Conservation (phyloP, 2,797 vertebrate species). For the Pristis pectinata region DNA sequence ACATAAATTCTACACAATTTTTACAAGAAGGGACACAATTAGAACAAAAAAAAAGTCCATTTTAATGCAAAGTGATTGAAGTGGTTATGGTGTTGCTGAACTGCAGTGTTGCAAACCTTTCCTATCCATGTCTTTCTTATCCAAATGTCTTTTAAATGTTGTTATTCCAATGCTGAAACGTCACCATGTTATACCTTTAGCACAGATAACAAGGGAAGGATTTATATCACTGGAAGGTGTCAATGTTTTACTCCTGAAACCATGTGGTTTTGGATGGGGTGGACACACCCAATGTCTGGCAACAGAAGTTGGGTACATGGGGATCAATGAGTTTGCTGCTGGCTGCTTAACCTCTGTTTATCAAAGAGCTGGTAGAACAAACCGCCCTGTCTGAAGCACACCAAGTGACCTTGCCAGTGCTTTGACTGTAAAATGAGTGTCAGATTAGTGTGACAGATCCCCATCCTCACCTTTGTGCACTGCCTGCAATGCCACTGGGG, state of each 20-base stretch:
- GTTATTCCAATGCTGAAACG: too few relatives aligned
- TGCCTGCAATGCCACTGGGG: neutral
- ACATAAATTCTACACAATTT: too few relatives aligned
- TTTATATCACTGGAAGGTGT: neutral
- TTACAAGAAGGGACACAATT: too few relatives aligned
- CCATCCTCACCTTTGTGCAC: neutral
- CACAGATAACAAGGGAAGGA: too few relatives aligned
- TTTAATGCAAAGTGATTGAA: too few relatives aligned
- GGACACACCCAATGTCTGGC: neutral
- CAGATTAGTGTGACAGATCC: neutral
- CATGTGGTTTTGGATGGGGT: neutral
- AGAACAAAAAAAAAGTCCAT: too few relatives aligned
- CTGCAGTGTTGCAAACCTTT: too few relatives aligned
- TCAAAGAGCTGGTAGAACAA: neutral
- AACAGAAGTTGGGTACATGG: too few relatives aligned
- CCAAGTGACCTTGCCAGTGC: neutral
- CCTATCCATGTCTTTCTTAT: too few relatives aligned
- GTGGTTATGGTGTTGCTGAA: too few relatives aligned
- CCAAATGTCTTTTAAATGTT: too few relatives aligned
- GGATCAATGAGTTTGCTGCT: neutral
- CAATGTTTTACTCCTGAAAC: neutral
- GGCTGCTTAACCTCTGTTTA: neutral
- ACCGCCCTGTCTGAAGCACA: neutral
- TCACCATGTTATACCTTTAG: too few relatives aligned
- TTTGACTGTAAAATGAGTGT: neutral